phyloP scores from a whole-genome alignment of 2,797 vertebrate species.

The Gadopsis bispinosus region DNA sequence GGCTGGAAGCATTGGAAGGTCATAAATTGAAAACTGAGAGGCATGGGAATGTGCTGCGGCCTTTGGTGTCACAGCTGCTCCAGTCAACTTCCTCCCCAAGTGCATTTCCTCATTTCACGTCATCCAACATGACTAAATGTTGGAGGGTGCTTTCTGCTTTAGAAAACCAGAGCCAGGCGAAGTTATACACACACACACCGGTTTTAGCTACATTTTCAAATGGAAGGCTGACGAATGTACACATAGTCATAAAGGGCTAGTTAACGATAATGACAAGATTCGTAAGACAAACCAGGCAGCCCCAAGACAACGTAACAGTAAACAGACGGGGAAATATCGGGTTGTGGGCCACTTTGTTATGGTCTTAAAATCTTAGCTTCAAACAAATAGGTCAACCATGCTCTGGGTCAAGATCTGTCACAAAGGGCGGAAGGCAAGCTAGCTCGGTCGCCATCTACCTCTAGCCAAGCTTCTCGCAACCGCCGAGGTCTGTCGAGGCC shows the following conservation, averaged over 20 bases:
- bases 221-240: constrained; percentile 3
- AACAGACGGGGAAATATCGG: not conserved
- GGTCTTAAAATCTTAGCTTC: not conserved
- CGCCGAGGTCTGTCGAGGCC: constrained; percentile 10
- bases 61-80: constrained; percentile 80
- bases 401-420: constrained; percentile 62
- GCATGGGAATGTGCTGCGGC: constrained; percentile 75
- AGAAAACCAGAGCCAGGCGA: constrained; percentile 36
- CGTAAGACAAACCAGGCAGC: not conserved
- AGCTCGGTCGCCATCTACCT: constrained; percentile 51
- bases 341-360: fast-evolving
- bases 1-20: constrained; percentile 68
- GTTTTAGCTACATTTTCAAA: constrained; percentile 24
- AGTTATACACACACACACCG: constrained; percentile 57
- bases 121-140: constrained; percentile 64
- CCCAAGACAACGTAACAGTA: not conserved
- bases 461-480: constrained; percentile 17
- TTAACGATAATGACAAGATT: constrained; percentile 18
- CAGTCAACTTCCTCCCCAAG: constrained; percentile 77
- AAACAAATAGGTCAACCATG: constrained; percentile 40
- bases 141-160: constrained; percentile 42
- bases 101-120: constrained; percentile 79
- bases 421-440: constrained; percentile 76
- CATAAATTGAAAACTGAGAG: constrained; percentile 81
- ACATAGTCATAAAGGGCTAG: constrained; percentile 26